These are phyloP conservation scores for Ptyas mucosa DNA, from an alignment of 2,113 vertebrate genomes.

Conservation along the genomic window DNA sequence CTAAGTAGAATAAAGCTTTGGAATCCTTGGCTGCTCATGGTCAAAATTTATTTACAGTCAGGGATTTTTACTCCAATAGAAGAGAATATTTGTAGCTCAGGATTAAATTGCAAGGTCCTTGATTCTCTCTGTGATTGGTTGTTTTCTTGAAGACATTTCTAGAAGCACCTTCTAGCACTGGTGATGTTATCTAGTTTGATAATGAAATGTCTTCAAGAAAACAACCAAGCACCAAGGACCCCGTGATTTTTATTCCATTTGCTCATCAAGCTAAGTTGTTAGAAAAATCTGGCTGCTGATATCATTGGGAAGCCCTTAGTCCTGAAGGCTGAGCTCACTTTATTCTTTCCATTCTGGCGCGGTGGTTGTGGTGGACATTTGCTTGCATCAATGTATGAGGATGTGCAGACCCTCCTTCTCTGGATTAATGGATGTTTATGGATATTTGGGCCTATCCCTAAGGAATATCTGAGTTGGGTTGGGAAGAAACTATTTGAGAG, in stretches of 20 bases:
- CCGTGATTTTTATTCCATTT: background rate
- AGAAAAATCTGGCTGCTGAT: background rate
- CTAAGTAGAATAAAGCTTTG: background rate
- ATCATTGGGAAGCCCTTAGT: background rate
- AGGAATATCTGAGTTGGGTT: background rate
- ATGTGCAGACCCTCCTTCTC: background rate
- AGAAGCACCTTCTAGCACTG: background rate
- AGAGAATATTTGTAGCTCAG: background rate
- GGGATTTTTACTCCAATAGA: background rate
- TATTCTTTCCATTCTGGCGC: background rate
- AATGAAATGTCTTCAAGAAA: background rate
- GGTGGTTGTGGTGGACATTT: background rate
- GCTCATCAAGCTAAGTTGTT: background rate
- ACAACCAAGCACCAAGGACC: background rate
- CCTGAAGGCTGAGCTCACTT: background rate
- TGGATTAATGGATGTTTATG: background rate
- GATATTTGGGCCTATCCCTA: background rate
- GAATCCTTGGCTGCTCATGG: background rate
- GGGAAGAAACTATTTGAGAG: background rate
- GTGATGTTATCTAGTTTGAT: background rate
- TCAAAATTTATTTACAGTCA: background rate
- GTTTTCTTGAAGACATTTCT: background rate
- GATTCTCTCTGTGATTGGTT: background rate
- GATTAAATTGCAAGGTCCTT: background rate
- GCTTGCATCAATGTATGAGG: background rate